Evolutionary conservation across 2,113 vertebrate genomes (phyloP), one percentile per base, ranked within the genome.

Genomic region (Anhinga rufa): DNA sequence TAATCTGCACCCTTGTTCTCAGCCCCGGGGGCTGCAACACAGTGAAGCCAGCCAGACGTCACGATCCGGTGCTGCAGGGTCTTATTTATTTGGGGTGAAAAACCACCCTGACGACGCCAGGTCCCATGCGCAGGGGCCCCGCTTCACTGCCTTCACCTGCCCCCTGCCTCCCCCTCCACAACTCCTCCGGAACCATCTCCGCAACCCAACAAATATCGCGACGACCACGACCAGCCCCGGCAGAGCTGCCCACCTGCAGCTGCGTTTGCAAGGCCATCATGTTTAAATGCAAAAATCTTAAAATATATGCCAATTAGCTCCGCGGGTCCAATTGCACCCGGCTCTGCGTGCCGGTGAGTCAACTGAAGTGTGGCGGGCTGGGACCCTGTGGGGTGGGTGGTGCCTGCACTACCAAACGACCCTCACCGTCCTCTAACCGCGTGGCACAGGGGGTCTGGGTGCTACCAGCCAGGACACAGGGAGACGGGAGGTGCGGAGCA

Each of bases 291-390:
- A 71, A 64, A 32, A 40, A 68, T n/a, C 87, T 75, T 78, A 79
- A 91, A 75, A 87, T 29, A 85, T 13, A 44, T 82, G 64, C 8
- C 61, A 4, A 0, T 11, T 1, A 54, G 42, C 74, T 61, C 46
- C 8, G 29, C 2, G 1, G 55, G 18, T 51, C 61, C 78, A 4
- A 46, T 32, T 82, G 28, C 87, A 66, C 5, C 49, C 2, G 0
- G 24, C 19, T 52, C 62, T 6, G 69, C 49, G 7, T 9, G 17
- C 16, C 1, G 1, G 16, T 29, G 72, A 42, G 26, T 22, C 32
- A 9, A 21, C 26, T 1, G 62, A 61, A 51, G 32, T 2, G 1
- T 1, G 1, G 25, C 0, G 1, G 58, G 69, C 13, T 36, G 74
- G 5, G 40, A 38, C 32, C 20, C 28, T 17, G 82, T 0, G 1